A percentile compares a stretch with the other conserved stretches of the same genome.
Evolutionary conservation across 1,140 invertebrate genomes (phyloP).

Genomic region (Drosophila bipectinata): DNA sequence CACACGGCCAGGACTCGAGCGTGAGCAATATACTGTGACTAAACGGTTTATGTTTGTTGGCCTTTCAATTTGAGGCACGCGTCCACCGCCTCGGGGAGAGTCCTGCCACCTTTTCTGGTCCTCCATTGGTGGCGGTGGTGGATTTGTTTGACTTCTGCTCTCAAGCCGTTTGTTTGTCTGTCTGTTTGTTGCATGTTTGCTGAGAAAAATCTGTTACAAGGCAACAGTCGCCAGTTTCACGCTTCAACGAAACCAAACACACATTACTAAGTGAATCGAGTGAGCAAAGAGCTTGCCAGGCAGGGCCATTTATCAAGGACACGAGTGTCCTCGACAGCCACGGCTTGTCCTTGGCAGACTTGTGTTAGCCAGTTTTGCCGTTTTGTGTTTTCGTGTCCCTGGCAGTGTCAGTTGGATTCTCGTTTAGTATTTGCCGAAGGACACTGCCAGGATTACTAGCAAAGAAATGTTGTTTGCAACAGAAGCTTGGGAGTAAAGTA

Average conservation of each 20-base stretch:
- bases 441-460: constrained; percentile 16
- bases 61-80: constrained; percentile 81
- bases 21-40: constrained; percentile 84
- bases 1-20: constrained; percentile 49
- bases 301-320: constrained; percentile 75
- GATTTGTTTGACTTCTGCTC: constrained; percentile 66
- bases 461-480: background rate
- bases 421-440: constrained; percentile 63
- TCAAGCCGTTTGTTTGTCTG: constrained; percentile 30
- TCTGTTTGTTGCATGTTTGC: constrained; percentile 34
- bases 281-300: constrained; percentile 8
- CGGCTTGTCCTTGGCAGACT: constrained; percentile 66
- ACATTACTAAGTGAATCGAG: constrained; percentile 12
- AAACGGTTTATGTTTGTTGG: constrained; percentile 84
- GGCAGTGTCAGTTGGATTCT: constrained; percentile 70
- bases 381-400: constrained; percentile 54
- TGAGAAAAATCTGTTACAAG: constrained; percentile 72
- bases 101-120: constrained; percentile 33
- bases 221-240: constrained; percentile 70
- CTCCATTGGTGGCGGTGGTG: constrained; percentile 45
- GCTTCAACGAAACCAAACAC: constrained; percentile 46
- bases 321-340: constrained; percentile 68
- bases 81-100: constrained; percentile 44
- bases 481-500: constrained; percentile 3
- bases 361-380: constrained; percentile 52